These are phyloP conservation scores for Aix galericulata DNA, from an alignment of 2,113 vertebrate genomes.

Conservation along the genomic window DNA sequence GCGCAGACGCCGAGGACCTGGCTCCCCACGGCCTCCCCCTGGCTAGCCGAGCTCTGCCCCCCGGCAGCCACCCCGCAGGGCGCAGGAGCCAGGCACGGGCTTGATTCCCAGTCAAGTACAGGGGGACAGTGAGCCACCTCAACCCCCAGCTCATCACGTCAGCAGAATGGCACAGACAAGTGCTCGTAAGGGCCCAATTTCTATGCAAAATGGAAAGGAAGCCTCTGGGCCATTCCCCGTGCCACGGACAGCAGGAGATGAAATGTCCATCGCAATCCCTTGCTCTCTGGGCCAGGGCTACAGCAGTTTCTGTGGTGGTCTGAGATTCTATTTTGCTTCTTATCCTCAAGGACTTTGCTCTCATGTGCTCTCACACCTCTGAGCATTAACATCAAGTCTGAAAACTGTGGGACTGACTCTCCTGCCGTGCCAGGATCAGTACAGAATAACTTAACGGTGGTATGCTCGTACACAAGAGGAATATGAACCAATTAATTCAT, in stretches of 20 bases:
- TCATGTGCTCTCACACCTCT: neutral
- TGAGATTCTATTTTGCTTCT: neutral
- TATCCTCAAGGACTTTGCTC: neutral
- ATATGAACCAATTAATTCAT: neutral
- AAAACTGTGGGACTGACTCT: accelerated
- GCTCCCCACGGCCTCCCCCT: neutral
- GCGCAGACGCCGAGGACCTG: neutral
- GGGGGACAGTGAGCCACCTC: accelerated
- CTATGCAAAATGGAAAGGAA: neutral
- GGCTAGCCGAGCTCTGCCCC: accelerated
- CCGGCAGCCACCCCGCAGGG: accelerated
- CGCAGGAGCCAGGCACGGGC: neutral
- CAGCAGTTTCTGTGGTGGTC: neutral
- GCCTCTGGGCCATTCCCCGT: neutral
- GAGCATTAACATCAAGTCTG: neutral
- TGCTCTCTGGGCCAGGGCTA: neutral
- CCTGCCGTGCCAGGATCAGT: accelerated
- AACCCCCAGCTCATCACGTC: neutral
- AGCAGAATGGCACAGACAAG: accelerated
- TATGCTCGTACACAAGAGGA: accelerated
- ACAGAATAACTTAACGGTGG: neutral
- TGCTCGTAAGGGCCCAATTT: neutral
- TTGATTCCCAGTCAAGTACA: neutral
- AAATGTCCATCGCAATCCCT: neutral
- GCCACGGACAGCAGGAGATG: neutral